Base-by-base conservation (phyloP, 1,140 invertebrate species). In the Drosophila carrolli region DNA sequence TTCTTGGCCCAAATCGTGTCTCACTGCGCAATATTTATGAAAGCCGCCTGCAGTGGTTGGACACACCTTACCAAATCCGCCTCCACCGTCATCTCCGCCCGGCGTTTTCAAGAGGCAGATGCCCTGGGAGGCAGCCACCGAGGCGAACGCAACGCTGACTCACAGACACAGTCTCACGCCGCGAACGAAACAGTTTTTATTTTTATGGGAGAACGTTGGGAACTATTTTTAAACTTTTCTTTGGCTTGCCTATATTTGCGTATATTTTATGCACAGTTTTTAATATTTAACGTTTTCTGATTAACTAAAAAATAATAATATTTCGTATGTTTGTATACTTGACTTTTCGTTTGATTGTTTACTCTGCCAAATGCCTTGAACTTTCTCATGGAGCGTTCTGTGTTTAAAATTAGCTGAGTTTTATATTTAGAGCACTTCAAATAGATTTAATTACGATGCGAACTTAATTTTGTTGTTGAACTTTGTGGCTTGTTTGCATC, bases 171-270 rank as follows among this genome's bases (percentile, higher is more conserved):
- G n/a, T 40, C 44, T 44, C 55, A 43, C 60, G 68, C 60, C 23
- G 47, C 55, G 23, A 37, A 43, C 19, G 46, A 51, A 72, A 58
- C 41, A 62, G 53, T 62, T 71, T 75, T 61, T 78, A 78, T 78
- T 78, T 78, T 78, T 78, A 77, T 62, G 62, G 57, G 66, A 77
- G 66, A 72, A 83, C 84, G 65, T 66, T 83, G 75, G 44, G 66
- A 71, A 80, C 83, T 88, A 86, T 88, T 86, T 88, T 70, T 86
- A 86, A 88, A 74, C 58, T 54, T 65, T 72, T 76, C 40, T 48
- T 68, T 83, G 58, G 50, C 81, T 78, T 85, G 62, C 70, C 75
- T 65, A 75, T 78, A 75, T 67, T 75, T 78, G 63, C 63, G 56
- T 71, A 73, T 76, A 56, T 71, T 84, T 73, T 44, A 56, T 66